Percentiles rank a stretch among this genome's conserved stretches.
phyloP scores from a whole-genome alignment of 2,113 vertebrate species.

The Prinia subflava region DNA sequence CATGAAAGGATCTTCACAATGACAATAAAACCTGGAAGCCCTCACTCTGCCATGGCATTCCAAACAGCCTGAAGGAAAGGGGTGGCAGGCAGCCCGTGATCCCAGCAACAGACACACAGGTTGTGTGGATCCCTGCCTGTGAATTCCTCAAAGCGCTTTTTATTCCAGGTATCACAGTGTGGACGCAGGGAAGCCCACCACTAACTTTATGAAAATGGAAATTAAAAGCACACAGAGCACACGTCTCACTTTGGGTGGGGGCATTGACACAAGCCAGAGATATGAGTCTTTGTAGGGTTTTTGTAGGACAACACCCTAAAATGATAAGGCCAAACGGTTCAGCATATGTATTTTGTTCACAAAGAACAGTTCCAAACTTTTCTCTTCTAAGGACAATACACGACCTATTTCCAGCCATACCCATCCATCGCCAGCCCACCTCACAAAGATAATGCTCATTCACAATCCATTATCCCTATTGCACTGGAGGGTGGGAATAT shows the following conservation, averaged over 20 bases:
- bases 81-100: neutral
- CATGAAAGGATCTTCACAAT: rapidly evolving
- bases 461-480: rapidly evolving
- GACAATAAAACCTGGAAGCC: neutral
- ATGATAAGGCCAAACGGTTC: neutral
- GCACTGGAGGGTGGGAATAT: neutral
- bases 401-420: neutral
- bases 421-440: rapidly evolving
- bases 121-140: rapidly evolving
- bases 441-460: neutral
- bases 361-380: neutral
- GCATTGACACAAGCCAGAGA: neutral
- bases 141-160: neutral
- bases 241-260: neutral
- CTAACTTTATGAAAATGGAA: neutral
- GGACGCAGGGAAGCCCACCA: rapidly evolving
- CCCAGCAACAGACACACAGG: neutral
- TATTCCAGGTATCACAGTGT: rapidly evolving
- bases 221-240: neutral
- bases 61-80: neutral
- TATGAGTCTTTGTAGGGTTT: neutral
- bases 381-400: neutral
- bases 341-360: rapidly evolving
- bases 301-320: neutral
- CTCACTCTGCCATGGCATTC: neutral